Evolutionary conservation across 2,888 invertebrate genomes (phyloP), one percentile per base, ranked within the genome.

Genomic region (Dynastes grantii): DNA sequence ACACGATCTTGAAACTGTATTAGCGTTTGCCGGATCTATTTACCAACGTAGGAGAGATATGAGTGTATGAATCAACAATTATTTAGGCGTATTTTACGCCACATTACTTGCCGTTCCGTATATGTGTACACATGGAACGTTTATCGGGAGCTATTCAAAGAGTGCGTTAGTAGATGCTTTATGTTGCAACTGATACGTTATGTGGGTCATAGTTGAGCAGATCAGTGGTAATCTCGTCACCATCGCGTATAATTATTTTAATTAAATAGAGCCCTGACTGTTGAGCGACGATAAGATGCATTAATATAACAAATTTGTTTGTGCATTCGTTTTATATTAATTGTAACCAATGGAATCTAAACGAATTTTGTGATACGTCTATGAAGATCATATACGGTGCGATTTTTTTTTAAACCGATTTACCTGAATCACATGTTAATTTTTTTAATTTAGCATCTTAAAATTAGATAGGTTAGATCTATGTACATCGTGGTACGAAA

Each of bases 31-130:
- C 61, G 32, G 61, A 75, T 64, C 63, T 80, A 83, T 85, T 84
- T 84, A 85, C 84, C 84, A 81, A 85, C 85, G 85, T 85, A 86
- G 84, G 85, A 85, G 84, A 86, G 81, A 84, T 84, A 37, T 58
- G 55, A 22, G 6, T 22, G 61, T 55, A 55, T 78, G 78, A 73
- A 73, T 73, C 64, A 64, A 67, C 67, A 9, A 61, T 27, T 58
- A 58, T 61, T 58, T 58, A 58, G 29, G 29, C 37, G 55, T n/a
- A 76, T 64, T 76, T 64, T 51, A 58, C 22, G 55, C 22, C 22
- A 58, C 22, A 27, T n/a, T 53, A 53, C 22, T 65, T 53, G n/a
- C 13, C 51, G 5, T 65, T 49, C 37, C 13, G n/a, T 40, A 53
- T 22, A 22, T 63, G 49, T 45, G 13, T 61, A 68, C 45, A 32